Base-by-base conservation (phyloP, 2,888 invertebrate genomes). In the Hydraecia micacea region DNA sequence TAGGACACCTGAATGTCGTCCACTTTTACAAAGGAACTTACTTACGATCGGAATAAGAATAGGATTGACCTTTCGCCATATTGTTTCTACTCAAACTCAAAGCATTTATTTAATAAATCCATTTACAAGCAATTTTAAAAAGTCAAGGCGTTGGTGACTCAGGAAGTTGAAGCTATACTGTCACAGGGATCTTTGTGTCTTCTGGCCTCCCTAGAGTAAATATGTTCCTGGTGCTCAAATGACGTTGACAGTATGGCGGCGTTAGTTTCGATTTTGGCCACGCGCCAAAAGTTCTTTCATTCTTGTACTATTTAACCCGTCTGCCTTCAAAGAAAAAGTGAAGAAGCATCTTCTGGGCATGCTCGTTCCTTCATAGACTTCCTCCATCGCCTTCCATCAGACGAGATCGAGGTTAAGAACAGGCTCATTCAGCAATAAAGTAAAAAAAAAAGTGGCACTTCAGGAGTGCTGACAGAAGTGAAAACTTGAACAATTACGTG, bases 1-100 rank as follows among this genome's bases (percentile, higher is more conserved):
- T 71, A 15, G 46, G 67, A 67, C 87, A 75, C 72, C 65, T 87
- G 87, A 84, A 87, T 84, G 85, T 84, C 80, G 73, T 67, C 74
- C 58, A 87, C 82, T 81, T 85, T 81, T 79, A 72, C 60, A 49
- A 58, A 80, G 36, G n/a, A 80, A 80, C 80, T 68, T 46, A 81
- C 73, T 42, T n/a, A 46, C 49, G 49, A n/a, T n/a, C 36, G 6
- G 39, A 58, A 15, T 73, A 55, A 66, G 81, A 69, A 72, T 66
- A 58, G 36, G 32, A 71, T 80, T 81, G 85, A 81, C 85, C 81
- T 81, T 85, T 85, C 32, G 49, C 52, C 81, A 67, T 72, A 66
- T 55, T 60, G 60, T 60, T 74, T 32, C 69, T 69, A 32, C 49
- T 15, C 32, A 5, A 49, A 49, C 49, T 49, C 9, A 25, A 15